A percentile compares a stretch with the other conserved stretches of the same genome.
phyloP scores from a whole-genome alignment of 2,797 vertebrate genomes.

The Bryconaethiops microstoma region DNA sequence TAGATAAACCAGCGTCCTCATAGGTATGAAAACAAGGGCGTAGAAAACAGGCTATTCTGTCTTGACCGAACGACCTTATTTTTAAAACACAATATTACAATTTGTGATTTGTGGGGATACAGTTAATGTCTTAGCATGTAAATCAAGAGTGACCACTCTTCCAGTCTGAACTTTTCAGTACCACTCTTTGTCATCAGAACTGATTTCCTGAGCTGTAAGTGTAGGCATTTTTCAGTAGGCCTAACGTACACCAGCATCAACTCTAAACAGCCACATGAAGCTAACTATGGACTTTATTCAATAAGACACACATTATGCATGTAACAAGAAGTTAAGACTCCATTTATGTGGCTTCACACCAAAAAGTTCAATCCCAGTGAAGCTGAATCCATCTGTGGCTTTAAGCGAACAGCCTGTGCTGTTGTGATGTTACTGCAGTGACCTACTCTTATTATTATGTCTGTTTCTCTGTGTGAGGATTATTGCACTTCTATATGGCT shows the following conservation, averaged over 20 bases:
- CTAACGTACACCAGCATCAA: conserved; percentile 7
- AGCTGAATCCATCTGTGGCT: conserved; percentile 4
- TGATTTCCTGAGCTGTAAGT: not conserved
- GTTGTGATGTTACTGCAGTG: not conserved
- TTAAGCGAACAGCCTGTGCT: conserved; percentile 1
- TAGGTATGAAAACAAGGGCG: not conserved
- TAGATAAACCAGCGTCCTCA: not conserved
- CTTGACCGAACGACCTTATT: not conserved
- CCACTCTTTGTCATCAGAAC: not conserved
- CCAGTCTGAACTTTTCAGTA: not conserved
- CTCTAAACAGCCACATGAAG: not conserved
- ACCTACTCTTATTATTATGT: no score
- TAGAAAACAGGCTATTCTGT: not conserved
- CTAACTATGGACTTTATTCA: not conserved
- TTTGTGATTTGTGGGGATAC: not conserved
- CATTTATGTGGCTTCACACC: not conserved
- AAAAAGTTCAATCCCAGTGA: not conserved
- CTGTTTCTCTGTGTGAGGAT: not conserved
- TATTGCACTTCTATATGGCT: not conserved
- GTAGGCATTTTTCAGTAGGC: conserved; percentile 8
- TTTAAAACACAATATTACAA: not conserved
- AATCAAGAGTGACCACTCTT: not conserved
- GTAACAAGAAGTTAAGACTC: not conserved
- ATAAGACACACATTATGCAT: not conserved
- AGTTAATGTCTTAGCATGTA: not conserved